Evolutionary conservation across 1,140 invertebrate species (phyloP), one percentile per base, ranked within the genome.

Genomic region (Drosophila sproati): DNA sequence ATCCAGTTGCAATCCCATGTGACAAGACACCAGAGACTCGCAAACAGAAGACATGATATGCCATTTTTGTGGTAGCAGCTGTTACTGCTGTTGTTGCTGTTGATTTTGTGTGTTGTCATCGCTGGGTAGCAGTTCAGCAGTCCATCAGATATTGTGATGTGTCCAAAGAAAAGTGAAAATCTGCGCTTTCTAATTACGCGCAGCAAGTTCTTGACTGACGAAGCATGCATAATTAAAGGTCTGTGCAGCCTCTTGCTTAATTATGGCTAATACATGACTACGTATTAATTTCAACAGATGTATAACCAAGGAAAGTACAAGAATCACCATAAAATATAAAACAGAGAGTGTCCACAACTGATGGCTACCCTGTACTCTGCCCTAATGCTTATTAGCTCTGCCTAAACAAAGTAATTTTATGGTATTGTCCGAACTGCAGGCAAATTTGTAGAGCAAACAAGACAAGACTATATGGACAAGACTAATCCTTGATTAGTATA

Each of bases 51-150:
- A 85, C 82, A 85, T 85, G 81, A 85, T 85, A 80, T 85, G 81
- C 81, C 81, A 80, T 85, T 85, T 81, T 76, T 55, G 59, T 32
- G 57, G 45, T 28, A 57, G 47, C 73, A 59, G 12, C 67, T 64
- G 55, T 35, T 54, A 12, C 37, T 66, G 37, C 35, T 60, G 56
- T 61, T 45, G 12, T 31, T 69, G 32, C 31, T 31, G 41, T 32
- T 52, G 72, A 83, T 76, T 83, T 83, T 85, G 57, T 85, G 81
- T 85, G 69, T 71, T 80, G 81, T 85, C 81, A 85, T 85, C 81
- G 77, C 51, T 72, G 55, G 29, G 48, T 8, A 7, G 20, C 29
- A 35, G n/a, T n/a, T 43, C 43, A n/a, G 3, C 52, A 43, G 72
- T 67, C 56, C 10, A 48, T 32, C 55, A 51, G 29, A 35, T 57